Evolutionary conservation across 2,888 invertebrate species (phyloP).

Genomic region (Cancer borealis): DNA sequence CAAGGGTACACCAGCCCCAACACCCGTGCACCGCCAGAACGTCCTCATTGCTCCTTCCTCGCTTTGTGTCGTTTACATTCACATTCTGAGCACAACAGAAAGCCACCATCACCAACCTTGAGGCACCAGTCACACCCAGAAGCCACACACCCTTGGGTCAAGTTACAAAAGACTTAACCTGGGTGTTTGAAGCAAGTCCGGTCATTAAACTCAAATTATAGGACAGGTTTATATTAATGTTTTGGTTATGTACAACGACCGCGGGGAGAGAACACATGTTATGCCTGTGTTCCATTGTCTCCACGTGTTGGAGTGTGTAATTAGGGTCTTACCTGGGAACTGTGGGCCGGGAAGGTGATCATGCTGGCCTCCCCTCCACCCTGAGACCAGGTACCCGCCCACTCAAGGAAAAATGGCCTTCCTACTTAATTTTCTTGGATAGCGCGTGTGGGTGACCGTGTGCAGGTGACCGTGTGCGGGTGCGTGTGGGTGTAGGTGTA

Average conservation of each 20-base stretch:
- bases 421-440: not conserved
- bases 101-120: too few relatives aligned
- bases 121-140: not conserved
- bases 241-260: not conserved
- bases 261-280: not conserved
- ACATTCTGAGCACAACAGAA: too few relatives aligned
- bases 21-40: too few relatives aligned
- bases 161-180: not conserved
- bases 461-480: not conserved
- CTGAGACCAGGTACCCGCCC: not conserved
- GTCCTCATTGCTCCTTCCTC: too few relatives aligned
- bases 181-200: not conserved
- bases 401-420: not conserved
- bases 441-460: not conserved
- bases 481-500: constrained; percentile 2
- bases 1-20: too few relatives aligned
- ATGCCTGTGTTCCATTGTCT: not conserved
- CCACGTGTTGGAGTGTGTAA: not conserved
- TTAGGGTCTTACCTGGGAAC: constrained; percentile 13
- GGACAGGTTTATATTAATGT: too few relatives aligned
- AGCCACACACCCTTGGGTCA: not conserved
- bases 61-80: too few relatives aligned
- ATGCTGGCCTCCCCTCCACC: not conserved
- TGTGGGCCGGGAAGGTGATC: not conserved
- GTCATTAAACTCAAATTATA: not conserved